Percentiles rank a stretch among this genome's conserved stretches.
Evolutionary conservation across 2,797 vertebrate species (phyloP).

Genomic region (Taenioides sp.): DNA sequence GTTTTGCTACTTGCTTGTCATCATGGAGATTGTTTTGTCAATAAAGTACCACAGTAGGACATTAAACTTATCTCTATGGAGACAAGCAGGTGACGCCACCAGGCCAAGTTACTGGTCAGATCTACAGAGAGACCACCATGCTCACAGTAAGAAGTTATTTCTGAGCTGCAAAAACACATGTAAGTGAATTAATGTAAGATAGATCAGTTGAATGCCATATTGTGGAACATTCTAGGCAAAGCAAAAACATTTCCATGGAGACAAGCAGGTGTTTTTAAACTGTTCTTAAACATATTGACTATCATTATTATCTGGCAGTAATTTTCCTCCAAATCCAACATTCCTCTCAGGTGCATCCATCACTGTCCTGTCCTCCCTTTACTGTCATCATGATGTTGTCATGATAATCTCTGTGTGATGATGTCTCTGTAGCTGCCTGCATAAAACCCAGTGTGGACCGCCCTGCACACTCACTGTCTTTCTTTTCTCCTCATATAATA

Average conservation of each 20-base stretch:
- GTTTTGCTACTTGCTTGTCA: background rate
- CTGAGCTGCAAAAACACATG: background rate
- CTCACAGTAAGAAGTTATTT: background rate
- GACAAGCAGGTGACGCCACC: background rate
- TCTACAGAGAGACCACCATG: background rate
- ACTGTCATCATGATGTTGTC: too few species aligned
- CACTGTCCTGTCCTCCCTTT: too few species aligned
- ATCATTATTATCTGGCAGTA: too few species aligned
- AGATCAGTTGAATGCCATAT: background rate
- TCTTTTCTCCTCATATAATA: too few species aligned
- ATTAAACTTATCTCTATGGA: background rate
- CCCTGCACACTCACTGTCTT: too few species aligned
- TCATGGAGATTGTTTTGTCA: background rate
- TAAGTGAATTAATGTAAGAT: background rate
- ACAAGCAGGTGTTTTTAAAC: background rate
- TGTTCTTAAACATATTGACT: too few species aligned
- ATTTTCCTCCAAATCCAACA: too few species aligned
- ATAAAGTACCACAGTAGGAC: too few species aligned
- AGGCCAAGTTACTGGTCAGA: background rate
- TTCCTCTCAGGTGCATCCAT: too few species aligned
- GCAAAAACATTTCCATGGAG: background rate
- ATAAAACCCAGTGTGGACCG: too few species aligned
- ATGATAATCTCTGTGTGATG: too few species aligned
- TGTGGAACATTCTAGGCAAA: background rate
- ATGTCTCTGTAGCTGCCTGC: too few species aligned